Conservation (phyloP, 2,888 invertebrate species). For the Mactromeris polynyma region DNA sequence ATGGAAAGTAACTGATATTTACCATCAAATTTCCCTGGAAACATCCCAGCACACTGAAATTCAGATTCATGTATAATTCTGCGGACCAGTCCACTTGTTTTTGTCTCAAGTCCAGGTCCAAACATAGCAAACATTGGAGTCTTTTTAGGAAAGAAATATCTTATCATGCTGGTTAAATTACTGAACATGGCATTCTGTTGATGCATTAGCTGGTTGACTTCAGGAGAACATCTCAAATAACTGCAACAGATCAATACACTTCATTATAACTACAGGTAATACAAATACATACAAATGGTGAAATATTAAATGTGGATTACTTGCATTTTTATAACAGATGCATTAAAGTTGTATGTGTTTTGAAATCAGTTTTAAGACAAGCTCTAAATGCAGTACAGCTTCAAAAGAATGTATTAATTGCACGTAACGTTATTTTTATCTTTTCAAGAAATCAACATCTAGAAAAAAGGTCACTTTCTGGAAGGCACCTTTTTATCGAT, state of each 20-base stretch:
- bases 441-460: too few species aligned
- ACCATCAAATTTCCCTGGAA: slow-evolving; percentile 84
- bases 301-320: too few species aligned
- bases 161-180: slow-evolving; percentile 78
- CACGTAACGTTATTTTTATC: too few species aligned
- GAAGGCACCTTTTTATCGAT: too few species aligned
- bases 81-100: slow-evolving; percentile 78
- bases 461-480: too few species aligned
- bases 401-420: too few species aligned
- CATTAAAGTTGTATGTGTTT: too few species aligned
- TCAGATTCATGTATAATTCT: slow-evolving; percentile 76
- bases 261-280: too few species aligned
- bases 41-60: slow-evolving; percentile 76
- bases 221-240: slow-evolving; percentile 82
- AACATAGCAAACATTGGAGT: slow-evolving; percentile 83
- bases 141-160: slow-evolving; percentile 81
- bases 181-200: slow-evolving; percentile 76
- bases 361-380: too few species aligned
- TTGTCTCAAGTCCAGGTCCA: slow-evolving; percentile 83
- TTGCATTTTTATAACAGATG: too few species aligned
- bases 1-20: slow-evolving; percentile 13
- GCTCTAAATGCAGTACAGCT: too few species aligned
- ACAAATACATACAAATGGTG: too few species aligned
- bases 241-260: slow-evolving; percentile 67
- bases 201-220: slow-evolving; percentile 73